Evolutionary conservation across 2,888 invertebrate genomes (phyloP).

Genomic region (Rhaphigaster nebulosa): DNA sequence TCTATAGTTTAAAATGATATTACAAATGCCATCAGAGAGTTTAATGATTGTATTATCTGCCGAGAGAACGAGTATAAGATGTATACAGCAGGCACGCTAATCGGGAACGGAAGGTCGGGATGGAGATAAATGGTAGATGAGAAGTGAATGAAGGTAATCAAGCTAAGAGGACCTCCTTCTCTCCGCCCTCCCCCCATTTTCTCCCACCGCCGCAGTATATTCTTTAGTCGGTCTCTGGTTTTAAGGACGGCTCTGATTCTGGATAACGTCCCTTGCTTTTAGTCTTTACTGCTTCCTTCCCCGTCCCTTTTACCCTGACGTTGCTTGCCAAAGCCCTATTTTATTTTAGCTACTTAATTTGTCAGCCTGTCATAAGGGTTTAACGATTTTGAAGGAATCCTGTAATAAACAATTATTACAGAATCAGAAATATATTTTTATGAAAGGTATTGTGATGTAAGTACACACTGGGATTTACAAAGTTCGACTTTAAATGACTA

Average conservation of each 20-base stretch:
- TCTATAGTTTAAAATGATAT: too few species aligned
- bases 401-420: not conserved
- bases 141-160: slow-evolving; percentile 22
- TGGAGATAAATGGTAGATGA: slow-evolving; percentile 13
- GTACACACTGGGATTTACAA: too few species aligned
- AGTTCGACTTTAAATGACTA: too few species aligned
- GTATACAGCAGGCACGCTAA: not conserved
- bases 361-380: not conserved
- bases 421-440: not conserved
- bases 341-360: not conserved
- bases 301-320: not conserved
- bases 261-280: slow-evolving; percentile 17
- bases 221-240: not conserved
- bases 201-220: not conserved
- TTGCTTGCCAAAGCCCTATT: not conserved
- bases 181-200: not conserved
- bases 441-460: too few species aligned
- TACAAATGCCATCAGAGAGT: not conserved
- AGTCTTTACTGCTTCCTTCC: slow-evolving; percentile 11
- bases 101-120: not conserved
- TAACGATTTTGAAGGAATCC: not conserved
- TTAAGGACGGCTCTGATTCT: not conserved
- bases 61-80: not conserved
- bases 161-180: not conserved
- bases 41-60: not conserved